Conservation (phyloP, 2,113 vertebrate species). For the Pica pica region DNA sequence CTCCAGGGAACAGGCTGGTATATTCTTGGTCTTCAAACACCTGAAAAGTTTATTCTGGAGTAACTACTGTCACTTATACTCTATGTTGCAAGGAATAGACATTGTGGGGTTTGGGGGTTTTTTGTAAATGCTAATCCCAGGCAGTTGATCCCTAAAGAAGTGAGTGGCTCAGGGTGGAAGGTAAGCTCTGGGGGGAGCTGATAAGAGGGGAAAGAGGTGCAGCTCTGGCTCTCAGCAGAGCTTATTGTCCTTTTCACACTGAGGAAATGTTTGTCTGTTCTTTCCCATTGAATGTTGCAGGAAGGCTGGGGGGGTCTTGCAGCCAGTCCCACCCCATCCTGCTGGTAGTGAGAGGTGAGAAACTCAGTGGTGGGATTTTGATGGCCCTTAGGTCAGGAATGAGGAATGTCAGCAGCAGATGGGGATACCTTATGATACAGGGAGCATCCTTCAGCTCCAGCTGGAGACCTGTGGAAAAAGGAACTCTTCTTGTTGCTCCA, state of each 20-base stretch:
- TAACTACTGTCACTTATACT: neutral
- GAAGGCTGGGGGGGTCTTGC: neutral
- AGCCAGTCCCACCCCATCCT: neutral
- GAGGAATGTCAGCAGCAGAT: neutral
- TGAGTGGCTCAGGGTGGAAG: neutral
- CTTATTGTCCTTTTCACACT: accelerated
- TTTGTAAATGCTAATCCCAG: neutral
- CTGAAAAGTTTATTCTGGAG: neutral
- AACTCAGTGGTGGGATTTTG: neutral
- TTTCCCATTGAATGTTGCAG: neutral
- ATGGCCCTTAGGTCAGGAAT: neutral
- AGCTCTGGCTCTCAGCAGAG: neutral
- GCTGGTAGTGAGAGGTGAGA: neutral
- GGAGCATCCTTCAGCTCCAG: neutral
- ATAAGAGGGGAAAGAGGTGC: neutral
- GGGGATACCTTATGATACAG: neutral
- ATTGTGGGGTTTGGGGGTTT: neutral
- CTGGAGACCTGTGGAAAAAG: neutral
- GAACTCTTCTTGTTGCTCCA: neutral
- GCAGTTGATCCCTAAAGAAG: neutral
- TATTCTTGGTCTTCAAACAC: neutral
- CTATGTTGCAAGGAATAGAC: neutral
- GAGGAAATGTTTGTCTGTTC: neutral
- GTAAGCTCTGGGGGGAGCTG: neutral
- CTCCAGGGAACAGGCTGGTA: neutral